Base-by-base conservation (phyloP, 2,113 vertebrate genomes). In the Gadus macrocephalus region DNA sequence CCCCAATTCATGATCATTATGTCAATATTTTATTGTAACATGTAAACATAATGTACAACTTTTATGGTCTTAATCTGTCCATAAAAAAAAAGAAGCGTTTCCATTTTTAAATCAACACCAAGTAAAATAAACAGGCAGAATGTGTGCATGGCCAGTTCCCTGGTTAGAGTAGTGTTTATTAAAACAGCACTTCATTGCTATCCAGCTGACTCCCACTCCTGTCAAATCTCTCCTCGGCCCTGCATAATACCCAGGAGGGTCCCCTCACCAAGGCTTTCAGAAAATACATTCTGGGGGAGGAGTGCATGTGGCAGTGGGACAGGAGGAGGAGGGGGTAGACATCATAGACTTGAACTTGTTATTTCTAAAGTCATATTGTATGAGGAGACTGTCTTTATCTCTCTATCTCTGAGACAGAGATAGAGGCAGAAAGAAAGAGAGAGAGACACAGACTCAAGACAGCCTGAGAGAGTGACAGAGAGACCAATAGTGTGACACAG, bases 341-440 rank as follows among this genome's bases (percentile, higher is more conserved):
- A 49, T 56, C 16, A 25, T 69, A 73, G 68, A 78, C 79, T 76
- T 75, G 64, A 80, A 83, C 64, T 77, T 81, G 74, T 83, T 84
- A 81, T 87, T 78, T 82, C 61, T 72, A 49, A 22, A 0, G 4
- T 66, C 59, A 76, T 68, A 76, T 68, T 75, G 71, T 69, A 3
- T 2, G 0, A 66, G 65, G 63, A 62, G 73, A 66, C 71, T 61
- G 79, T 5, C 38, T 42, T 82, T 72, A 69, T 25, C 22, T 25
- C 22, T 25, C 22, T 25, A 25, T 25, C 22, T 25, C 38, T 62
- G 42, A 49, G 42, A 49, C 8, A 49, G 42, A 49, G 42, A 49
- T 9, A 49, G 42, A 49, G 42, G 12, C 5, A 49, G 7, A 9
- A 2, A 49, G 42, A 49, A 9, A 49, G 42, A 31, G 42, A 31